phyloP scores from a whole-genome alignment of 2,113 vertebrate species.

The Ailuropoda melanoleuca region DNA sequence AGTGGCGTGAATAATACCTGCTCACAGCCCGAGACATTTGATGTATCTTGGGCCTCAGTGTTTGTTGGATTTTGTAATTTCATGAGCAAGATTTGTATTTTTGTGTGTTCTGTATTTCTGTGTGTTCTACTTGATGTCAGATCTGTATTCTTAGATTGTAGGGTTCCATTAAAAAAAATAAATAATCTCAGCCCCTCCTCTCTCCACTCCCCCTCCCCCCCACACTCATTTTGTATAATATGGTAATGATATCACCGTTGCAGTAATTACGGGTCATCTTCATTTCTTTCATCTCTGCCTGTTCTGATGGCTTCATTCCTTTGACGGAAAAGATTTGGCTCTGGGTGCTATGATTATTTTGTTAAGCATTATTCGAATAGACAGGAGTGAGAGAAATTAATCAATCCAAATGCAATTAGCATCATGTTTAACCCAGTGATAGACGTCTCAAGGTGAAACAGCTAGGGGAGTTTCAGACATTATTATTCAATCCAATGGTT shows the following conservation, averaged over 20 bases:
- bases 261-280: conserved; percentile 92
- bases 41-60: conserved; percentile 60
- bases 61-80: conserved; percentile 79
- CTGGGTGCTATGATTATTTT: conserved; percentile 93
- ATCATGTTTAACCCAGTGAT: conserved; percentile 99
- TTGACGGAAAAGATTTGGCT: conserved; percentile 88
- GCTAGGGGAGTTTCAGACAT: conserved; percentile 90
- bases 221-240: conserved; percentile 88
- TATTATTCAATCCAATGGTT: conserved; percentile 92
- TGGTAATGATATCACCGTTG: conserved; percentile 89
- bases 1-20: conserved; percentile 66
- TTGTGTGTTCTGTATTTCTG: conserved; percentile 76
- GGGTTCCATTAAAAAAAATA: conserved; percentile 86
- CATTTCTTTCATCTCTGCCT: conserved; percentile 92
- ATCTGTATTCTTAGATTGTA: conserved; percentile 85
- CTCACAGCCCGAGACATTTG: conserved; percentile 54
- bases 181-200: conserved; percentile 82
- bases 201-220: conserved; percentile 65
- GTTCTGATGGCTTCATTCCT: conserved; percentile 93
- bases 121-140: conserved; percentile 69
- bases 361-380: conserved; percentile 97
- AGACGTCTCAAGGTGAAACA: conserved; percentile 97
- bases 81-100: conserved; percentile 74
- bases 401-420: conserved; percentile 98
- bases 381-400: conserved; percentile 97